phyloP scores from a whole-genome alignment of 2,113 vertebrate genomes.

The Columba livia region DNA sequence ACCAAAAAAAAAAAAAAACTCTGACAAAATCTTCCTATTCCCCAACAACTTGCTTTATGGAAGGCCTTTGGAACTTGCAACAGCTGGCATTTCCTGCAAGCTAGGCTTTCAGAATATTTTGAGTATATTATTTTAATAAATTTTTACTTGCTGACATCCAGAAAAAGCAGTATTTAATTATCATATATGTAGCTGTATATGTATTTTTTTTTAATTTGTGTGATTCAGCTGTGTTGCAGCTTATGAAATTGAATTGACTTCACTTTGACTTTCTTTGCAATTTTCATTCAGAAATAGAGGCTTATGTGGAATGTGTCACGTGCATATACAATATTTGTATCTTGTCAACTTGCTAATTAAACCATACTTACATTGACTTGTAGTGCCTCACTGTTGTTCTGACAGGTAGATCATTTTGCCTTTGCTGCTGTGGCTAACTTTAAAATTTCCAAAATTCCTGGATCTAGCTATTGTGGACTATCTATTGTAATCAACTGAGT shows the following conservation, averaged over 20 bases:
- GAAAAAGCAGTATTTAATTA: background rate
- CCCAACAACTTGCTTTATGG: background rate
- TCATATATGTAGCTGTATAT: background rate
- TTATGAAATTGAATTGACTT: background rate
- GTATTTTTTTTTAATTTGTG: background rate
- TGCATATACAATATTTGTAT: background rate
- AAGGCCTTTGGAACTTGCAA: background rate
- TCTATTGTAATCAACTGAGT: background rate
- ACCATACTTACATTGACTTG: constrained; percentile 36
- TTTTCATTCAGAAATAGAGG: background rate
- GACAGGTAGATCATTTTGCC: background rate
- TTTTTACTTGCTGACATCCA: background rate
- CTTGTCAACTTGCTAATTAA: constrained; percentile 33
- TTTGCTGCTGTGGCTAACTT: background rate
- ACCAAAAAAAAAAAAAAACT: background rate
- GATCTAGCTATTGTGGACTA: background rate
- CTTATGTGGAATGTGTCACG: background rate
- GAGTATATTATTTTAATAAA: background rate
- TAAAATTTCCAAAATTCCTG: background rate
- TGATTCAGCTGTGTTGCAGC: background rate
- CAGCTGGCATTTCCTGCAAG: background rate
- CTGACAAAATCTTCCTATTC: background rate
- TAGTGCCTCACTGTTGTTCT: constrained; percentile 15
- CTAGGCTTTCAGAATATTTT: background rate
- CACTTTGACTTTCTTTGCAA: background rate